These are phyloP conservation scores for Ceuthmochares aereus DNA, from an alignment of 2,113 vertebrate species.

Conservation along the genomic window DNA sequence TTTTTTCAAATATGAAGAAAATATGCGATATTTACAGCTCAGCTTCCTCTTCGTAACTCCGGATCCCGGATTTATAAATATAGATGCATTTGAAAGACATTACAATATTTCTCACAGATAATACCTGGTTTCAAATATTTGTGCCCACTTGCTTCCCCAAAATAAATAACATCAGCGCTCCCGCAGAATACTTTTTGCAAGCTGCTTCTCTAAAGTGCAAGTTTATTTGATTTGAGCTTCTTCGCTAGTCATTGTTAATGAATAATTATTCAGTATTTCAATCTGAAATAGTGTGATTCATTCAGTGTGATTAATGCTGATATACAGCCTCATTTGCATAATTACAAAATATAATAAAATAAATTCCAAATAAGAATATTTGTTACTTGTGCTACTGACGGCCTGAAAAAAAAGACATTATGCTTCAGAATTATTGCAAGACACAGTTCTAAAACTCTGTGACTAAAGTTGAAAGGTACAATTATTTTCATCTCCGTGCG, in stretches of 20 bases:
- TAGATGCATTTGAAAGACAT: not conserved
- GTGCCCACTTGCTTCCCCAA: not conserved
- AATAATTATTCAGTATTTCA: constrained; percentile 71
- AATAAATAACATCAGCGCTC: not conserved
- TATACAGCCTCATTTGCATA: constrained; percentile 70
- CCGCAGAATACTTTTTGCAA: not conserved
- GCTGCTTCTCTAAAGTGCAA: constrained; percentile 53
- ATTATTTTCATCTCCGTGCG: not conserved
- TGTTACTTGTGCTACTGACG: not conserved
- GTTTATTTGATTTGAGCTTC: constrained; percentile 72
- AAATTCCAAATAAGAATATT: constrained; percentile 27
- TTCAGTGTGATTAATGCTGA: constrained; percentile 73
- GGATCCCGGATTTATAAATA: not conserved
- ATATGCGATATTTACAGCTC: not conserved
- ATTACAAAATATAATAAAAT: constrained; percentile 72
- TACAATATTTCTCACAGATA: not conserved
- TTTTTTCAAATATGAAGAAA: not conserved
- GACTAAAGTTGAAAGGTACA: constrained; percentile 23
- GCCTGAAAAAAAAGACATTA: not conserved
- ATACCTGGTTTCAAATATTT: constrained; percentile 25
- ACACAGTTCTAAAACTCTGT: not conserved
- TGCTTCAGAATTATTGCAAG: not conserved
- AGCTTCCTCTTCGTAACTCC: not conserved
- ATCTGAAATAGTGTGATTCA: constrained; percentile 56
- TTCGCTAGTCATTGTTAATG: constrained; percentile 60